phyloP scores from a whole-genome alignment of 2,797 vertebrate species.

The Aldrovandia affinis region DNA sequence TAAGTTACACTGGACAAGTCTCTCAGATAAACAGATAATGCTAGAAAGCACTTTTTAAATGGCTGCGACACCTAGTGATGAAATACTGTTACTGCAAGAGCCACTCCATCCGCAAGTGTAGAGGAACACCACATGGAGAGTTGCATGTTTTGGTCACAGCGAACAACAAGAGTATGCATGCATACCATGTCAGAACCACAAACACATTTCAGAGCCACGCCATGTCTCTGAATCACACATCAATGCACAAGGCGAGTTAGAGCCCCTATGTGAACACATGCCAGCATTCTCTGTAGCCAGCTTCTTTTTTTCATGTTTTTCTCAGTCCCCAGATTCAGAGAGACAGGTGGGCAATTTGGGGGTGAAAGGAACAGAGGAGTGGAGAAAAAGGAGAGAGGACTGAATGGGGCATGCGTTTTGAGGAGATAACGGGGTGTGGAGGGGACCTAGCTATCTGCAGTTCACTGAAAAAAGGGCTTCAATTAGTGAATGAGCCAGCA shows the following conservation, averaged over 20 bases:
- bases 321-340: slow-evolving; percentile 7
- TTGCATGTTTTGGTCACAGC: not conserved
- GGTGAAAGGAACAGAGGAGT: not conserved
- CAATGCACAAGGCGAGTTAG: too few species aligned
- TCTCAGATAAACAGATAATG: too few species aligned
- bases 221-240: too few species aligned
- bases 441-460: not conserved
- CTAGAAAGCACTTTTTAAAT: too few species aligned
- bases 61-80: too few species aligned
- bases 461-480: not conserved
- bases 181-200: not conserved
- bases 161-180: not conserved
- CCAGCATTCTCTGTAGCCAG: not conserved
- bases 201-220: not conserved
- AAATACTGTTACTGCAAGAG: too few species aligned
- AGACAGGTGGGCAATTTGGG: slow-evolving; percentile 50
- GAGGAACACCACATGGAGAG: too few species aligned
- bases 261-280: not conserved
- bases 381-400: not conserved
- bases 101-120: too few species aligned
- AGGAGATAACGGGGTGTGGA: not conserved
- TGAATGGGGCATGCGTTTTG: not conserved
- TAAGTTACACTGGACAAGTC: too few species aligned
- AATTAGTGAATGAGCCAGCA: not conserved
- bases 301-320: slow-evolving; percentile 3